phyloP scores from a whole-genome alignment of 2,113 vertebrate species.

The Misgurnus anguillicaudatus region DNA sequence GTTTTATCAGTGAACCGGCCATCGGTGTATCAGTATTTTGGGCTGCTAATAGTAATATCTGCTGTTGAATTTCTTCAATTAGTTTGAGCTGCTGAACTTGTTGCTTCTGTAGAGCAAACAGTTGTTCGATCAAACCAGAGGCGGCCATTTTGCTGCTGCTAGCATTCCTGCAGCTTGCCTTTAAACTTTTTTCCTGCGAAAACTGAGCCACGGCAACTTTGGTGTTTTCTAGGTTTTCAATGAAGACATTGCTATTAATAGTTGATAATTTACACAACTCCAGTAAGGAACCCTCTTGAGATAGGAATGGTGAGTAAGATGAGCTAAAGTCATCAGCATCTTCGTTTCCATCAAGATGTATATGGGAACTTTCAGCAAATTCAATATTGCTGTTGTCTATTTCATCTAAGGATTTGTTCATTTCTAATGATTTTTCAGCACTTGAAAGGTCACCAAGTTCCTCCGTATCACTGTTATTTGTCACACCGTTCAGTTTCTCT shows the following conservation, averaged over 20 bases:
- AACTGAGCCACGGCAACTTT: constrained; percentile 98
- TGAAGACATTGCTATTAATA: constrained; percentile 97
- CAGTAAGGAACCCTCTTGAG: constrained; percentile 90
- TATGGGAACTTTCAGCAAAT: not conserved
- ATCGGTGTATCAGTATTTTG: constrained; percentile 87
- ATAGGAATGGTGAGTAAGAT: constrained; percentile 68
- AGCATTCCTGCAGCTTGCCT: constrained; percentile 66
- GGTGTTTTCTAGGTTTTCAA: constrained; percentile 97
- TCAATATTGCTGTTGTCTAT: constrained; percentile 64
- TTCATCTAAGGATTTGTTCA: constrained; percentile 90
- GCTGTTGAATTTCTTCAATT: constrained; percentile 96
- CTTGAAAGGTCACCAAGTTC: constrained; percentile 86
- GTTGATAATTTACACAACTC: constrained; percentile 91
- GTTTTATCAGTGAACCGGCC: constrained; percentile 90
- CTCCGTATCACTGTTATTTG: constrained; percentile 83
- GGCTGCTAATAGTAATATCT: constrained; percentile 92
- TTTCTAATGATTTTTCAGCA: constrained; percentile 75
- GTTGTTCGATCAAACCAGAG: constrained; percentile 94
- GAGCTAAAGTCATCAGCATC: constrained; percentile 84
- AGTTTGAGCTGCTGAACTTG: constrained; percentile 97
- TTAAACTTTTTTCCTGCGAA: constrained; percentile 86
- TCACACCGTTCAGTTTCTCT: constrained; percentile 86
- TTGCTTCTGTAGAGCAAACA: constrained; percentile 93
- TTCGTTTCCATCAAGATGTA: constrained; percentile 11
- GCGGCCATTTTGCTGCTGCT: constrained; percentile 65